Percentiles rank a stretch among this genome's conserved stretches.
Conservation (phyloP, 2,888 invertebrate genomes). For the Epiblema foenella region DNA sequence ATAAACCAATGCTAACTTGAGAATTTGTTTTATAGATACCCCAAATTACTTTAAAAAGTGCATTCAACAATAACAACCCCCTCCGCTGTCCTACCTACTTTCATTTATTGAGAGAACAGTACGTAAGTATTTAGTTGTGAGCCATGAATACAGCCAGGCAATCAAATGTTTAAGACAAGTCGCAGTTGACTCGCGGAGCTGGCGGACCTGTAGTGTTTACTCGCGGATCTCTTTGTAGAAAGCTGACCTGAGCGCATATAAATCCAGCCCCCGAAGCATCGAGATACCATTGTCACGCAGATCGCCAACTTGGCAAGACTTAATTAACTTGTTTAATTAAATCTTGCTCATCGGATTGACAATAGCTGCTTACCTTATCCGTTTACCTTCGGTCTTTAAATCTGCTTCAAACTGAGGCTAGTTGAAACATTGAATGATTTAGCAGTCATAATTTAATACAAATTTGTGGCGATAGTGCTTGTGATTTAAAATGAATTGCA, state of each 20-base stretch:
- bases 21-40: too few relatives aligned
- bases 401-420: neutral
- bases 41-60: too few relatives aligned
- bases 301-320: conserved; percentile 59
- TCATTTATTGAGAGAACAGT: too few relatives aligned
- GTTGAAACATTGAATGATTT: neutral
- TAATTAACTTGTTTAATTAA: conserved; percentile 28
- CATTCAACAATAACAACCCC: too few relatives aligned
- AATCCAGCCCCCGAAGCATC: conserved; percentile 65
- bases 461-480: conserved; percentile 20
- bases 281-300: conserved; percentile 73
- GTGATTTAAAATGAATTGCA: conserved; percentile 87
- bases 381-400: conserved; percentile 9
- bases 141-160: neutral
- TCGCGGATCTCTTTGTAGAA: conserved; percentile 61
- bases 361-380: neutral
- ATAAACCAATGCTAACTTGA: too few relatives aligned
- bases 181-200: conserved; percentile 7
- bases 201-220: conserved; percentile 8
- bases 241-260: conserved; percentile 72
- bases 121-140: conserved; percentile 5
- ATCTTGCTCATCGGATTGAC: conserved; percentile 22
- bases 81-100: too few relatives aligned
- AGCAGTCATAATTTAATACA: conserved; percentile 8
- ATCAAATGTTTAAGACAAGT: conserved; percentile 17